Evolutionary conservation across 2,113 vertebrate genomes (phyloP).

Genomic region (Reinhardtius hippoglossoides): DNA sequence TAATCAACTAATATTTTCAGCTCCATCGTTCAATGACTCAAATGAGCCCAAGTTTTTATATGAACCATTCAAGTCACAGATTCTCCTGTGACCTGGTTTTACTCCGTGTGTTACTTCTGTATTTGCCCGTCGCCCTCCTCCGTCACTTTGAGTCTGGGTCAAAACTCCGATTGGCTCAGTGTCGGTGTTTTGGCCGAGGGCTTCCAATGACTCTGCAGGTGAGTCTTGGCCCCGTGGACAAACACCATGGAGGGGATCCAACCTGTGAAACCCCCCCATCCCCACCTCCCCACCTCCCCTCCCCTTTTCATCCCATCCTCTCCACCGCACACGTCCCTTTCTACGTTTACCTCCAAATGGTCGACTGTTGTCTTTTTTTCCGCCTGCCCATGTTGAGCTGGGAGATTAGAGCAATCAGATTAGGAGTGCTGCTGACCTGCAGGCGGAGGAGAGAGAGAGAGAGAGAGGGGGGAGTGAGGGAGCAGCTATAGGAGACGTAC

Average conservation of each 20-base stretch:
- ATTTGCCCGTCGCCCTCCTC: not conserved
- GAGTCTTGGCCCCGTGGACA: conserved; percentile 12
- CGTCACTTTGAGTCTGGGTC: not conserved
- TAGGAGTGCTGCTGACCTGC: conserved; percentile 84
- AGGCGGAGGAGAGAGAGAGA: conserved; percentile 36
- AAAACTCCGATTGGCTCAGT: conserved; percentile 21
- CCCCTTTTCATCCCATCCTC: conserved; percentile 15
- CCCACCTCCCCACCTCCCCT: not conserved
- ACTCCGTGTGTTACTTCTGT: not conserved
- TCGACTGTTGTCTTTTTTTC: conserved; percentile 72
- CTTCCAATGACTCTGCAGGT: not conserved
- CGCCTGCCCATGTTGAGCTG: conserved; percentile 82
- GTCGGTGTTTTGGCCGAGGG: not conserved
- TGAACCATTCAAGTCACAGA: not conserved
- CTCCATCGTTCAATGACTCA: not conserved
- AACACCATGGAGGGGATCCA: not conserved
- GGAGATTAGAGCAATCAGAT: conserved; percentile 96
- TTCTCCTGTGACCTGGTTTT: not conserved
- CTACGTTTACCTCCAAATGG: conserved; percentile 76
- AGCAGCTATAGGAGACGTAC: conserved; percentile 37
- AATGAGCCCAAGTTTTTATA: not conserved
- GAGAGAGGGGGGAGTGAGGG: conserved; percentile 6
- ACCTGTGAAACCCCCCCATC: not conserved
- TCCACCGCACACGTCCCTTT: conserved; percentile 20
- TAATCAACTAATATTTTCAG: not conserved